A percentile compares a stretch with the other conserved stretches of the same genome.
Evolutionary conservation across 2,888 invertebrate genomes (phyloP).

Genomic region (Spilarctia lutea): DNA sequence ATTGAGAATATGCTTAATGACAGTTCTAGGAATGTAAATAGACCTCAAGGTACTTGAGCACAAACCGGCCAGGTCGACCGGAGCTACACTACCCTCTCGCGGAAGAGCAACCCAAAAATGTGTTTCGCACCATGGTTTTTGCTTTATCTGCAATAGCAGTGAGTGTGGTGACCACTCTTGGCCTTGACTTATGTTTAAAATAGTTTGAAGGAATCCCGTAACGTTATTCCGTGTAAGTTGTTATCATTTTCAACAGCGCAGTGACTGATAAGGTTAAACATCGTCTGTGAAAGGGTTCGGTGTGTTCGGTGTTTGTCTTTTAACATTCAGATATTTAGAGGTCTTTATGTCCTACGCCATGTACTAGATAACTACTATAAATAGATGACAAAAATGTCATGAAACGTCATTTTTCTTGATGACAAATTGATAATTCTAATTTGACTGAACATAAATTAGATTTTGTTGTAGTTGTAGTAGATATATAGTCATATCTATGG

Average conservation of each 20-base stretch:
- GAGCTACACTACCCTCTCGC: too few relatives aligned
- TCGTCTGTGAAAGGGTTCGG: background rate
- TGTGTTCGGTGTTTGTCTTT: background rate
- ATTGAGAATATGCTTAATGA: background rate
- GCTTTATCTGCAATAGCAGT: too few relatives aligned
- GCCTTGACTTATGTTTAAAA: background rate
- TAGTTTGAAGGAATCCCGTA: background rate
- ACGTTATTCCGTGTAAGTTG: background rate
- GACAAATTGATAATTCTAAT: too few relatives aligned
- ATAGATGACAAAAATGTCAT: background rate
- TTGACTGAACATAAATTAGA: too few relatives aligned
- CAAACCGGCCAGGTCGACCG: too few relatives aligned
- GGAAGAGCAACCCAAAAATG: too few relatives aligned
- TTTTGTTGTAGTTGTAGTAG: too few relatives aligned
- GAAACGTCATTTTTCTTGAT: background rate
- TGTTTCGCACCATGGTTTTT: too few relatives aligned
- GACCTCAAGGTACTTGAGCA: background rate
- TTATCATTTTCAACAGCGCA: background rate
- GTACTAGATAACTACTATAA: background rate
- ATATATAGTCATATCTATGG: too few relatives aligned
- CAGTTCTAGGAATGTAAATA: background rate
- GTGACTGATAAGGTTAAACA: conserved; percentile 3
- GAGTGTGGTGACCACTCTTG: too few relatives aligned
- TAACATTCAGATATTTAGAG: background rate
- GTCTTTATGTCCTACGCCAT: background rate